Evolutionary conservation across 1,140 invertebrate genomes (phyloP).

Genomic region (Drosophila parvula): DNA sequence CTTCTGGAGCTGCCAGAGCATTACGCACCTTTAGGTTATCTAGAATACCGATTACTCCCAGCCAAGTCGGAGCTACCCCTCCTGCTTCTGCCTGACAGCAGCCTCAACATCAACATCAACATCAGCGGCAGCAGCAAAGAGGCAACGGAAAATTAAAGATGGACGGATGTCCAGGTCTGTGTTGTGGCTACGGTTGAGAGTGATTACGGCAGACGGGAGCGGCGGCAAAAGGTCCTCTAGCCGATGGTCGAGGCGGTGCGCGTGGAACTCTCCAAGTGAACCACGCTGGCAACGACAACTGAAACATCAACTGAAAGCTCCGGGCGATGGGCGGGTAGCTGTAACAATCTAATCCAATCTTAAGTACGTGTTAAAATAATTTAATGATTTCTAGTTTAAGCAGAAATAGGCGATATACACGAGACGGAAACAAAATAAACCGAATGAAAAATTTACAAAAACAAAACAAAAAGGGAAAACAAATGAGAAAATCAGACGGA

Average conservation of each 20-base stretch:
- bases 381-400: slow-evolving; percentile 80
- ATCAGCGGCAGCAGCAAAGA: slow-evolving; percentile 27
- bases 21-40: slow-evolving; percentile 43
- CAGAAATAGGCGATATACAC: slow-evolving; percentile 69
- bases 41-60: slow-evolving; percentile 43
- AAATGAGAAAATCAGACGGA: slow-evolving; percentile 24
- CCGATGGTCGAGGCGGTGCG: slow-evolving; percentile 60
- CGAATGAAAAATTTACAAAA: slow-evolving; percentile 47
- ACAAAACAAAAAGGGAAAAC: slow-evolving; percentile 43
- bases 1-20: slow-evolving; percentile 25
- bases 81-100: slow-evolving; percentile 18
- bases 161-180: slow-evolving; percentile 10
- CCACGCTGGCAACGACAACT: slow-evolving; percentile 56
- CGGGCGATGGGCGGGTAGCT: slow-evolving; percentile 78
- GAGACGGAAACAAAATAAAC: slow-evolving; percentile 61
- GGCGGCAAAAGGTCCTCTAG: slow-evolving; percentile 4
- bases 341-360: slow-evolving; percentile 82
- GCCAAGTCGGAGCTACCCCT: slow-evolving; percentile 30
- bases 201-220: slow-evolving; percentile 17
- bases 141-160: slow-evolving; percentile 14
- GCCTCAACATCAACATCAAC: slow-evolving; percentile 14
- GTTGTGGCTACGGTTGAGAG: slow-evolving; percentile 32
- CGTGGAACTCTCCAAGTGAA: slow-evolving; percentile 69
- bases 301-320: slow-evolving; percentile 57
- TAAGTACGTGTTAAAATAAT: slow-evolving; percentile 82